These are phyloP conservation scores for Tinea pellionella DNA, from an alignment of 2,888 invertebrate genomes.

Conservation along the genomic window DNA sequence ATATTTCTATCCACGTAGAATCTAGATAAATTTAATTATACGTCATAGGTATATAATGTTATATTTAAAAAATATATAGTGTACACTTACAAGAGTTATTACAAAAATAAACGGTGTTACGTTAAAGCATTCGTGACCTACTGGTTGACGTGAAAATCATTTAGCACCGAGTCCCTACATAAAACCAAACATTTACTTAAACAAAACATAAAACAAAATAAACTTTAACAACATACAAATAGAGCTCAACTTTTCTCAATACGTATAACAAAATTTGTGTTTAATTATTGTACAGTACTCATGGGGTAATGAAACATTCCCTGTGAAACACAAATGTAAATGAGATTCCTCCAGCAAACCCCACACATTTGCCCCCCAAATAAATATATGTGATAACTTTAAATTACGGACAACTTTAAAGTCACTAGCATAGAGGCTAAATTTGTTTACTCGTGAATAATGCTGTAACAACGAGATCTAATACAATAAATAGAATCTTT, in stretches of 20 bases:
- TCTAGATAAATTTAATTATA: too few species aligned
- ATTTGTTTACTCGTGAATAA: neutral
- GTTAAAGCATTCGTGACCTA: neutral
- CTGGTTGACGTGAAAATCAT: neutral
- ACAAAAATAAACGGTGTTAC: neutral
- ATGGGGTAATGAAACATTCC: neutral
- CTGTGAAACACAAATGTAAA: slow-evolving; percentile 4
- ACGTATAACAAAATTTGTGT: neutral
- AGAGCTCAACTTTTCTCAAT: neutral
- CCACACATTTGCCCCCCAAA: neutral
- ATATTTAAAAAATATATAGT: neutral
- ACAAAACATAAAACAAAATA: neutral
- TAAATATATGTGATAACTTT: neutral
- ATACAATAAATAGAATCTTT: neutral
- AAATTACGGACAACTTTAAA: neutral
- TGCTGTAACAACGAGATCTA: neutral
- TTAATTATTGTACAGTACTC: neutral
- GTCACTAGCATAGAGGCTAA: neutral
- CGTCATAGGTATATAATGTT: too few species aligned
- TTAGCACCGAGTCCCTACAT: neutral
- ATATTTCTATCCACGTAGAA: too few species aligned
- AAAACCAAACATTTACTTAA: neutral
- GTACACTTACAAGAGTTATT: neutral
- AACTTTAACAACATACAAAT: neutral
- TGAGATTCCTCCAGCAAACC: neutral